Percentiles rank a stretch among this genome's conserved stretches.
Evolutionary conservation across 2,797 vertebrate genomes (phyloP).

Genomic region (Cyclura pinguis): DNA sequence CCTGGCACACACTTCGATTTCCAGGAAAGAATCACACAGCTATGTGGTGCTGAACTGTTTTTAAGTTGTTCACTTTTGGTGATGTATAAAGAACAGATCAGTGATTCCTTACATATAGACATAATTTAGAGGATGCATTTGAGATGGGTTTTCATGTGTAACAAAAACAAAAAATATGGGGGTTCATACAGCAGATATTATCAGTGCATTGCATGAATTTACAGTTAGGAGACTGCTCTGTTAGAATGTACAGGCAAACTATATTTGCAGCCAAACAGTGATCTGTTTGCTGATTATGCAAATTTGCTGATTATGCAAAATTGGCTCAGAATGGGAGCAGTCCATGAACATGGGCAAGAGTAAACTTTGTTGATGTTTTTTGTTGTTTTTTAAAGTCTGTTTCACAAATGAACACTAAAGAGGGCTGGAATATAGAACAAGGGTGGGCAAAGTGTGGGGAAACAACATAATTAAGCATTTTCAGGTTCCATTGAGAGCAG

Average conservation of each 20-base stretch:
- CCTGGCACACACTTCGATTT: background rate
- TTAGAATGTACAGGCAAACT: slow-evolving; percentile 34
- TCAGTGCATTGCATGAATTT: background rate
- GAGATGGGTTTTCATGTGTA: background rate
- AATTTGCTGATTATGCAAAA: slow-evolving; percentile 47
- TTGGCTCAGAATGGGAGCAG: background rate
- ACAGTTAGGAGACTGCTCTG: background rate
- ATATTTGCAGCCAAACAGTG: background rate
- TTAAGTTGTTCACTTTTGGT: slow-evolving; percentile 7
- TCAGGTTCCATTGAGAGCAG: too few species aligned
- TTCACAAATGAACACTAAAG: background rate
- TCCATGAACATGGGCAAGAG: background rate
- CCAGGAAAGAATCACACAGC: background rate
- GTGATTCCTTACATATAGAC: background rate
- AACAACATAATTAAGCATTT: background rate
- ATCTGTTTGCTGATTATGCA: slow-evolving; percentile 24
- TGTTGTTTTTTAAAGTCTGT: background rate
- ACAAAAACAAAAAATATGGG: background rate
- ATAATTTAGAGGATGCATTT: slow-evolving; percentile 13
- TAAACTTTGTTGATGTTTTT: background rate
- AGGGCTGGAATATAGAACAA: background rate
- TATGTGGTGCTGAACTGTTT: background rate
- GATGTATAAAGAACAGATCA: background rate
- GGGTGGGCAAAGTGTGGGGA: too few species aligned
- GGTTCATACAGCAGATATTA: background rate